Conservation (phyloP, 2,113 vertebrate species). For the Oreochromis tanganicae region DNA sequence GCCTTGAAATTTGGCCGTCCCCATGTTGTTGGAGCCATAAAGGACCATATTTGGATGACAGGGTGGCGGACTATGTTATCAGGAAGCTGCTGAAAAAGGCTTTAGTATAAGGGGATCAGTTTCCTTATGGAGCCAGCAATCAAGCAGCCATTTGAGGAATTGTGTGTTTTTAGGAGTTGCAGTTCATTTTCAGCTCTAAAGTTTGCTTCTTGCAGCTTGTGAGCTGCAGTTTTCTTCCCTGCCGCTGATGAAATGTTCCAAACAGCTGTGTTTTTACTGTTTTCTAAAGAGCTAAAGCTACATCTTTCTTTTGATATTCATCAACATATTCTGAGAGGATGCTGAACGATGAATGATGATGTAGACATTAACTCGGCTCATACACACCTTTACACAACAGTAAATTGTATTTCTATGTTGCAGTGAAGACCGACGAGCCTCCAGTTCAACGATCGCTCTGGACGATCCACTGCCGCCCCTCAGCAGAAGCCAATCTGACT, state of each 20-base stretch:
- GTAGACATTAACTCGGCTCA: not conserved
- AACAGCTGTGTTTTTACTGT: not conserved
- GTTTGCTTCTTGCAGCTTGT: not conserved
- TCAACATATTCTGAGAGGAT: not conserved
- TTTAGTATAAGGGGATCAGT: not conserved
- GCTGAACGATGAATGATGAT: not conserved
- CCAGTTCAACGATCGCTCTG: slow-evolving; percentile 82
- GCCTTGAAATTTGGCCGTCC: not conserved
- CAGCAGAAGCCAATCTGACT: slow-evolving; percentile 76
- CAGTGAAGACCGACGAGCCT: slow-evolving; percentile 80
- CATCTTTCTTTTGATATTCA: not conserved
- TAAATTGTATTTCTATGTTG: not conserved
- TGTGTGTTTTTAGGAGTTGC: not conserved
- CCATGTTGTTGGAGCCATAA: not conserved
- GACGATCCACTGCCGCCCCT: slow-evolving; percentile 76
- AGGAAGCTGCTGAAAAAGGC: not conserved
- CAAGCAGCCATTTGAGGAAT: not conserved
- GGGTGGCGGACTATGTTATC: not conserved
- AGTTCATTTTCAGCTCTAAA: not conserved
- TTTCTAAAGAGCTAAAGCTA: not conserved
- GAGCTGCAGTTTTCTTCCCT: not conserved
- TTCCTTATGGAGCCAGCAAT: not conserved
- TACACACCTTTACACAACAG: not conserved
- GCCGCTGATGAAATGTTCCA: not conserved
- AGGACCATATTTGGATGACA: not conserved